Percentiles rank a stretch among this genome's conserved stretches.
Conservation (phyloP, 2,113 vertebrate genomes). For the Malurus melanocephalus region DNA sequence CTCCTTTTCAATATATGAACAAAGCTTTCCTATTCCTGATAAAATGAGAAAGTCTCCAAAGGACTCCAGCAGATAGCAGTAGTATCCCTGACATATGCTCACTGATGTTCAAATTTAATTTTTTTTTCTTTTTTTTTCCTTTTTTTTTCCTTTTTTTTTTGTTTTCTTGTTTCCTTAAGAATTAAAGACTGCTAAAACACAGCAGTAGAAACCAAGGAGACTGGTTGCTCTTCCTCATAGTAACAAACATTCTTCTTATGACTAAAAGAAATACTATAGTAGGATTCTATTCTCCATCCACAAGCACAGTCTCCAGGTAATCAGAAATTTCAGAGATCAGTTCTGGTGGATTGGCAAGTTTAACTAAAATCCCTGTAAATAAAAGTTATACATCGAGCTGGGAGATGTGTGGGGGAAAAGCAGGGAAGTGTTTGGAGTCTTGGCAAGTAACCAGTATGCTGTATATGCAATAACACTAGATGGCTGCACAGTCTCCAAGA, state of each 20-base stretch:
- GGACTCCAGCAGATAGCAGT: neutral
- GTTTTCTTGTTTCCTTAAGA: neutral
- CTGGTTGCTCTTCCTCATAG: neutral
- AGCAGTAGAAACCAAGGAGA: neutral
- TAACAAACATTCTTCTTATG: neutral
- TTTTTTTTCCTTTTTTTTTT: neutral
- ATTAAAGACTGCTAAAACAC: neutral
- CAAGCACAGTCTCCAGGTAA: neutral
- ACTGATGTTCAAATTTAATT: neutral
- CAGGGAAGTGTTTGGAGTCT: neutral
- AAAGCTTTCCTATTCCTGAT: neutral
- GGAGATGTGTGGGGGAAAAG: neutral
- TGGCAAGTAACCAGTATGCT: neutral
- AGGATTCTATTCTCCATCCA: neutral
- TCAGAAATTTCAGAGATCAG: neutral
- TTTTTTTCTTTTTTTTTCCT: no score
- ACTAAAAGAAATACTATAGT: neutral
- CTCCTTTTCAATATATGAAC: neutral
- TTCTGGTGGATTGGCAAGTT: neutral
- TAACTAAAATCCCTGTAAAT: neutral
- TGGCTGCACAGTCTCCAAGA: conserved; percentile 13
- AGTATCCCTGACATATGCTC: neutral
- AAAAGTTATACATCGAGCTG: neutral
- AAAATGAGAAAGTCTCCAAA: neutral
- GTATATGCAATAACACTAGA: neutral